A percentile compares a stretch with the other conserved stretches of the same genome.
These are phyloP conservation scores for Nephrotoma guestfalica DNA, from an alignment of 2,888 invertebrate genomes.

Conservation along the genomic window DNA sequence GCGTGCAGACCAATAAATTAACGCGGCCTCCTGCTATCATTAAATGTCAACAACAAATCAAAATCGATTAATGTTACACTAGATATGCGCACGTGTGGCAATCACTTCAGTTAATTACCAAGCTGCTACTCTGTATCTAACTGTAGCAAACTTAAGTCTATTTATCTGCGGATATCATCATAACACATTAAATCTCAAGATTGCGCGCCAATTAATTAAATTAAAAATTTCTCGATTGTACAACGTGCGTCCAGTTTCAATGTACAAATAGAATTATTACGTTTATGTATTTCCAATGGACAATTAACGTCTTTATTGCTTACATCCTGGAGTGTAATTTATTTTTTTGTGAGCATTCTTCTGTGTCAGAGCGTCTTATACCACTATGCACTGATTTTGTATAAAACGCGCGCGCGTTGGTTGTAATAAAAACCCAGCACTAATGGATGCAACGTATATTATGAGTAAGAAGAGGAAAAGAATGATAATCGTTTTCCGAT, in stretches of 20 bases:
- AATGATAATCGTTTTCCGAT: background rate
- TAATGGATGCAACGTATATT: background rate
- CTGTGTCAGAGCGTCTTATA: too few species aligned
- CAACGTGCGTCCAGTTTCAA: background rate
- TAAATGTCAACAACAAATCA: too few species aligned
- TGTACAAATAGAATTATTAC: background rate
- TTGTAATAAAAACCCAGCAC: background rate
- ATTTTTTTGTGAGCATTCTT: too few species aligned
- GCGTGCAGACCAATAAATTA: background rate
- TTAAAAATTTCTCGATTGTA: background rate
- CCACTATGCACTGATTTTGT: too few species aligned
- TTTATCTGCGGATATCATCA: background rate
- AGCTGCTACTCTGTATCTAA: background rate
- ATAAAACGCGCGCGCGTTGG: background rate
- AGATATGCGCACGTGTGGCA: background rate
- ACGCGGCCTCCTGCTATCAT: background rate
- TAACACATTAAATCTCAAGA: background rate
- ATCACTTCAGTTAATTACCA: background rate
- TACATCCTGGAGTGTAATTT: background rate
- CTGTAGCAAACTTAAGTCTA: background rate
- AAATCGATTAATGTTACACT: too few species aligned
- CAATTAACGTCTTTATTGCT: background rate
- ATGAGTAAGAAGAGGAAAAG: background rate
- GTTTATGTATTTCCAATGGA: background rate
- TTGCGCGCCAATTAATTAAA: background rate